Conservation (phyloP, 2,113 vertebrate genomes). For the Spermophilus dauricus region DNA sequence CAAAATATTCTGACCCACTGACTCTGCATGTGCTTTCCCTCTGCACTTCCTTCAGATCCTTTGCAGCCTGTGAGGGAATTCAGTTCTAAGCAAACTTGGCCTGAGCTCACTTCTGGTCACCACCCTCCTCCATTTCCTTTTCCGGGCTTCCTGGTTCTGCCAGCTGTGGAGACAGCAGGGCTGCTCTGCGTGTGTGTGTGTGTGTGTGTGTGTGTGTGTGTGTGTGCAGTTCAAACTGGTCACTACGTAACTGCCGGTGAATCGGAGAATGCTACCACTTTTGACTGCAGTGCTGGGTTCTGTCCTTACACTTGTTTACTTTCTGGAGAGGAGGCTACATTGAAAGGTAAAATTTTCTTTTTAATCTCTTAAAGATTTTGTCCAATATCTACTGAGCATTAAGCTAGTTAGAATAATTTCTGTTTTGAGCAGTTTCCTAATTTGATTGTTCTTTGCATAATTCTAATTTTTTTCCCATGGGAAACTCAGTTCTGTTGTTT, state of each 20-base stretch:
- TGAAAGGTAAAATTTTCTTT: conserved; percentile 32
- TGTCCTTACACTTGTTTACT: neutral
- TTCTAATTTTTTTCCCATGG: neutral
- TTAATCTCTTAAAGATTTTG: neutral
- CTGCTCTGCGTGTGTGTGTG: neutral
- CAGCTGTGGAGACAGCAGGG: neutral
- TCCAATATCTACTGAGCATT: neutral
- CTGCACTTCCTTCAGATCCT: neutral
- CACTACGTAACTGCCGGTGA: neutral
- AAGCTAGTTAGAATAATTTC: neutral
- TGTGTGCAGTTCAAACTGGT: neutral
- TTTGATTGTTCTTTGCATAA: neutral
- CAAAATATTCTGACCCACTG: neutral
- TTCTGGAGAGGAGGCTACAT: neutral
- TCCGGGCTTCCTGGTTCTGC: neutral
- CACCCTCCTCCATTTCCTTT: conserved; percentile 37
- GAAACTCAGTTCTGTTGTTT: neutral
- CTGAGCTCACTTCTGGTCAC: neutral
- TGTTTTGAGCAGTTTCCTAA: neutral
- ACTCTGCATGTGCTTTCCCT: neutral
- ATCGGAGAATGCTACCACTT: neutral
- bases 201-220: neutral
- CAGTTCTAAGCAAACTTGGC: neutral
- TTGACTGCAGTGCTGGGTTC: neutral
- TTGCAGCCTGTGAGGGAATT: neutral